Conservation (phyloP, 2,113 vertebrate genomes). For the Camarhynchus parvulus region DNA sequence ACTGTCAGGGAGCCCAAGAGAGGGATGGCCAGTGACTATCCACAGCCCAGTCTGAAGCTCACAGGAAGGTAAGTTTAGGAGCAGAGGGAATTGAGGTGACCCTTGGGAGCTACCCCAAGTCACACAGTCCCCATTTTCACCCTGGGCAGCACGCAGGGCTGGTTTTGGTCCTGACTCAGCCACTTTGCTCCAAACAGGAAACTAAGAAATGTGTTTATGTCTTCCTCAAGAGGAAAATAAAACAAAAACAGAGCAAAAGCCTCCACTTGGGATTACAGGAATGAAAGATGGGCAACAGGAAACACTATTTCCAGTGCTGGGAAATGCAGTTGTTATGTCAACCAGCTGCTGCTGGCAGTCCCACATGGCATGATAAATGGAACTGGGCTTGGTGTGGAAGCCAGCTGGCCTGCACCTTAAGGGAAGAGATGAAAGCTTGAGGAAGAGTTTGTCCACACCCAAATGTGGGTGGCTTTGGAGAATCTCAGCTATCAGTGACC, state of each 20-base stretch:
- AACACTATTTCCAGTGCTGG: conserved; percentile 19
- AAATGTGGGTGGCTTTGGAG: not conserved
- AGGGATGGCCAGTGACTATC: not conserved
- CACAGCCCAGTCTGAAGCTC: not conserved
- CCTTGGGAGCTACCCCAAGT: not conserved
- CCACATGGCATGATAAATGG: conserved; percentile 17
- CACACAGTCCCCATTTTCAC: not conserved
- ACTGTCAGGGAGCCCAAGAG: not conserved
- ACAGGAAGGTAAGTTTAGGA: not conserved
- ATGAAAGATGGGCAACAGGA: not conserved
- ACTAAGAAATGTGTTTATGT: not conserved
- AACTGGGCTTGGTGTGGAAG: not conserved
- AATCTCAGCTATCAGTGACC: not conserved
- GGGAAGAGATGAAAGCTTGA: not conserved
- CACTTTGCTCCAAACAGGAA: not conserved
- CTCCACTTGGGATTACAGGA: conserved; percentile 23
- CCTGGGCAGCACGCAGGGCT: fast-evolving
- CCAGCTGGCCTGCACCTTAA: not conserved
- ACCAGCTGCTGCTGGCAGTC: conserved; percentile 22
- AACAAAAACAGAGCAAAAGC: not conserved
- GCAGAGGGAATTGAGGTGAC: not conserved
- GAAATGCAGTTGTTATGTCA: conserved; percentile 57
- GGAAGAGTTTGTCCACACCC: not conserved
- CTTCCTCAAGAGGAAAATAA: conserved; percentile 22
- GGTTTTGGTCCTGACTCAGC: not conserved